These are phyloP conservation scores for Bettongia penicillata DNA, from an alignment of 2,113 vertebrate species.

Conservation along the genomic window DNA sequence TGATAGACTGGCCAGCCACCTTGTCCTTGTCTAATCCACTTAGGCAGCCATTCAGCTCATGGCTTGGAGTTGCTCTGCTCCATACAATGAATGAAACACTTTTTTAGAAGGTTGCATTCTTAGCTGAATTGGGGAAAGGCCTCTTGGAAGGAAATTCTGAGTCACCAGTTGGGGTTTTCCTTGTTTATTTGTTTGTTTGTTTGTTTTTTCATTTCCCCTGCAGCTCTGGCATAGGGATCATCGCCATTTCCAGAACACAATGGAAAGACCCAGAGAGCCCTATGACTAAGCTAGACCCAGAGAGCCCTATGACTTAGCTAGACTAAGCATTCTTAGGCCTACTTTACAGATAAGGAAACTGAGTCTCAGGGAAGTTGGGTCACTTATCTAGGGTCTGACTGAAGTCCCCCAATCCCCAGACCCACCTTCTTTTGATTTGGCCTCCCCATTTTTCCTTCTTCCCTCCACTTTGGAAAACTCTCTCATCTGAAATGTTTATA, in stretches of 20 bases:
- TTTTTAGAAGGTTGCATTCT: neutral
- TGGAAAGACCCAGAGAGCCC: neutral
- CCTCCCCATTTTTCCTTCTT: neutral
- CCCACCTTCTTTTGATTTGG: neutral
- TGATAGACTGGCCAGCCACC: neutral
- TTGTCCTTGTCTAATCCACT: too few species aligned
- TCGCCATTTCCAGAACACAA: neutral
- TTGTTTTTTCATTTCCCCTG: neutral
- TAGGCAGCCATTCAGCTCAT: neutral
- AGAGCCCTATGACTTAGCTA: neutral
- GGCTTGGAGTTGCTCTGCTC: neutral
- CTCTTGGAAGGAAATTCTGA: neutral
- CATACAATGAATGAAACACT: neutral
- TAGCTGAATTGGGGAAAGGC: neutral
- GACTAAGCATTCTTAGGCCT: neutral
- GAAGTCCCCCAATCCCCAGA: neutral
- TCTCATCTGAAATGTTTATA: too few species aligned
- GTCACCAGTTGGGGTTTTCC: neutral
- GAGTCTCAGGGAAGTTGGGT: neutral
- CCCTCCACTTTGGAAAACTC: neutral
- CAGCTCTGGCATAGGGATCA: neutral
- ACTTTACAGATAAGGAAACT: neutral
- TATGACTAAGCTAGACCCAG: neutral
- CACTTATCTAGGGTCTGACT: neutral
- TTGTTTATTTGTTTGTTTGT: neutral